Base-by-base conservation (phyloP, 2,797 vertebrate species). In the Ambastaia sidthimunki region DNA sequence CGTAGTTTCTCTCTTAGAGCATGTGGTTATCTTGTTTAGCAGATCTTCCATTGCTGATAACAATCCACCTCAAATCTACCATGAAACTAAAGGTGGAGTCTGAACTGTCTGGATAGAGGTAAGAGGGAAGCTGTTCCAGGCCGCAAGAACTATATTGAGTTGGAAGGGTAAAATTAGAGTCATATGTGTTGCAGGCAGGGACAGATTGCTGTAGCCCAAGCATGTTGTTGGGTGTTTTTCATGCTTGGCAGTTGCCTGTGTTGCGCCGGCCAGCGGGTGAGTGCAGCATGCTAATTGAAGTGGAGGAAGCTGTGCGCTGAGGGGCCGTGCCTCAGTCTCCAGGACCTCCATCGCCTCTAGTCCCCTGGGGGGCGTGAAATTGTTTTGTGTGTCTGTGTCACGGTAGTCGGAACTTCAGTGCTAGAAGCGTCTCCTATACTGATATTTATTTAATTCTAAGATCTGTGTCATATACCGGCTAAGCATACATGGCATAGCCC, bases 301-400 rank as follows among this genome's bases (percentile, higher is more conserved):
- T 84, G 72, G 80, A 69, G 66, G 80, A 41, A 80, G 76, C 80
- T 41, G 37, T 78, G 48, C 76, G 69, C 59, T 67, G 54, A 69
- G 52, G 63, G 74, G 55, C 54, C 71, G 47, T 57, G 78, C 65
- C 82, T 80, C 73, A 54, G 69, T 78, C 47, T 72, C 44, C 59
- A 57, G n/a, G 48, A 76, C 60, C 75, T 67, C 71, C 67, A 76
- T 62, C 66, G 44, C 59, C 44, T 73, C 23, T 9, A 74, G 77
- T 82, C 85, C 83, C 85, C 82, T 82, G 76, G 83, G 85, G 84
- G 52, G 85, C 76, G 73, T 85, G 84, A 87, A 87, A 87, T 87
- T 86, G 84, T 87, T 87, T 83, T 76, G 80, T 78, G 71, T 80
- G 31, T 83, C 82, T 84, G 48, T 66, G 74, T 67, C 74, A 65